phyloP scores from a whole-genome alignment of 2,113 vertebrate species.

The Garra rufa region DNA sequence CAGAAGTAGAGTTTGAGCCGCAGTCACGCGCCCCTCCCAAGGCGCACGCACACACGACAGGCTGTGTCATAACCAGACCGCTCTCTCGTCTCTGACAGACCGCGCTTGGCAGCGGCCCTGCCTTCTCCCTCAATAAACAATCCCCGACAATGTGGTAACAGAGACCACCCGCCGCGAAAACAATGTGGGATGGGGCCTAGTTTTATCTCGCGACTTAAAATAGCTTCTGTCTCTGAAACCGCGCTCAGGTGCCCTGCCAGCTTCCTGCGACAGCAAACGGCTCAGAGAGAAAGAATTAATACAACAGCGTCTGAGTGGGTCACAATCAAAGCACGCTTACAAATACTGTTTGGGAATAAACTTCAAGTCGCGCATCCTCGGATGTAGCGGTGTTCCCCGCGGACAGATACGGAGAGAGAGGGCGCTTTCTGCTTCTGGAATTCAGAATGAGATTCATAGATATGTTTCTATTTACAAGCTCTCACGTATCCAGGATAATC shows the following conservation, averaged over 20 bases:
- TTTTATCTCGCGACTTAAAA: slow-evolving; percentile 18
- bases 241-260: neutral
- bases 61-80: slow-evolving; percentile 59
- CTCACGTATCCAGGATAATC: neutral
- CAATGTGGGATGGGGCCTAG: slow-evolving; percentile 24
- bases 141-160: slow-evolving; percentile 50
- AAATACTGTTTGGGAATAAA: slow-evolving; percentile 23
- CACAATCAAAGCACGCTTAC: neutral
- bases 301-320: slow-evolving; percentile 3
- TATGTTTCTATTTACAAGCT: neutral
- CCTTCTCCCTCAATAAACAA: slow-evolving; percentile 64
- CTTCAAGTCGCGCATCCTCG: neutral
- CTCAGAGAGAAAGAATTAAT: slow-evolving; percentile 27
- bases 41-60: slow-evolving; percentile 46
- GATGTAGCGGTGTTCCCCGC: neutral
- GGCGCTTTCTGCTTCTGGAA: neutral
- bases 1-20: slow-evolving; percentile 50
- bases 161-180: slow-evolving; percentile 20
- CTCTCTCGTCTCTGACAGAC: slow-evolving; percentile 54
- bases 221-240: slow-evolving; percentile 22
- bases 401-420: neutral
- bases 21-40: slow-evolving; percentile 44
- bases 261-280: neutral
- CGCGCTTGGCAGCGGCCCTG: slow-evolving; percentile 58
- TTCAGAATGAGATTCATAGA: neutral